Base-by-base conservation (phyloP, 1,140 invertebrate genomes). In the Sitobion miscanthi region DNA sequence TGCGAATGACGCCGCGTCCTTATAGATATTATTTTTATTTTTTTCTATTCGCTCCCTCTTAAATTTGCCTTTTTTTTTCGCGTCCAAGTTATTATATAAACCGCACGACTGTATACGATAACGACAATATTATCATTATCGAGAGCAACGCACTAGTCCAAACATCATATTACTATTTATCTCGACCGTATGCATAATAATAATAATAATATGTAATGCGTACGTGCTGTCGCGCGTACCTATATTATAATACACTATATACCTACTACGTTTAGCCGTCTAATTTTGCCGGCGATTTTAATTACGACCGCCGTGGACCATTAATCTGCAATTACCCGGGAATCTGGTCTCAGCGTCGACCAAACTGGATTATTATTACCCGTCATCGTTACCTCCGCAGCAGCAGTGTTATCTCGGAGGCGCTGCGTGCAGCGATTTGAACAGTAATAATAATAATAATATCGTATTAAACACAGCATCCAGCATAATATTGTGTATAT, bases 291-390 rank as follows among this genome's bases (percentile, higher is more conserved):
- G 45, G 45, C n/a, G 62, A 91, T 91, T 82, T 91, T 69, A 91
- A 91, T 91, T 82, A 91, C 30, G 20, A 77, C 52, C 23, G 62
- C 69, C 42, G 90, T 25, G 90, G 23, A 49, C 69, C 90, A 57
- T 91, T 91, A 91, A 91, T 90, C 88, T 54, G 35, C 88, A 62
- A 90, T 62, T 62, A 90, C 52, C 52, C 38, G 90, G 57, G 54
- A 91, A 91, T 91, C 90, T 57, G 57, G 90, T 91, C 57, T 11
- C 25, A 8, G 30, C 20, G 20, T 77, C 62, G 42, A 21, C 54
- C 90, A 45, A 77, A 30, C 35, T 23, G 45, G 25, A 30, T 45
- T 47, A 47, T 87, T 69, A 69, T 69, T 69, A 69, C 62, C 85
- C 85, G 11, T 87, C 23, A 47, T 47, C 11, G 9, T 54, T 42